These are phyloP conservation scores for Narcine bancroftii DNA, from an alignment of 2,113 vertebrate species.

Conservation along the genomic window DNA sequence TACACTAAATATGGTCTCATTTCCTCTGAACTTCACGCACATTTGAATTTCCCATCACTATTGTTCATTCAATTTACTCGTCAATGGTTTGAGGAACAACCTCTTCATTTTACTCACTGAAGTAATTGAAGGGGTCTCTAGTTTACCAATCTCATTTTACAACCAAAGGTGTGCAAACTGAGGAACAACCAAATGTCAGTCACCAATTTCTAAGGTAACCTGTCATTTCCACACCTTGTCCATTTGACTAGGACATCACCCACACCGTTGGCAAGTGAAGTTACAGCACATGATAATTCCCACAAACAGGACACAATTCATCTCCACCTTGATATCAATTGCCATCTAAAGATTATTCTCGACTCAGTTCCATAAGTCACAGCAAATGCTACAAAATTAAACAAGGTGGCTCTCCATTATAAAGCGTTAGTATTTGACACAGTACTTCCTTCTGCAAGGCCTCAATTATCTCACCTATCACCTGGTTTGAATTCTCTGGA, in stretches of 20 bases:
- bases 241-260: neutral
- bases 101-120: too few relatives aligned
- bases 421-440: neutral
- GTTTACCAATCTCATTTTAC: neutral
- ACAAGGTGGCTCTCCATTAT: neutral
- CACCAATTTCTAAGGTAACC: neutral
- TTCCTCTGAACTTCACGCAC: too few relatives aligned
- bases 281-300: neutral
- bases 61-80: too few relatives aligned
- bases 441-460: neutral
- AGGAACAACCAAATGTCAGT: neutral
- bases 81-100: too few relatives aligned
- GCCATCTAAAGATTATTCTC: neutral
- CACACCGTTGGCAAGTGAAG: neutral
- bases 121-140: too few relatives aligned
- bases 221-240: too few relatives aligned
- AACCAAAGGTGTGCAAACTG: neutral
- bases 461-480: conserved; percentile 71
- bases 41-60: too few relatives aligned
- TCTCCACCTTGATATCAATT: neutral
- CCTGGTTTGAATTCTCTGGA: conserved; percentile 88
- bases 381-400: neutral
- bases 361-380: neutral
- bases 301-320: neutral
- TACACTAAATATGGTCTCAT: too few relatives aligned